Base-by-base conservation (phyloP, 1,140 invertebrate genomes). In the Drosophila athabasca region DNA sequence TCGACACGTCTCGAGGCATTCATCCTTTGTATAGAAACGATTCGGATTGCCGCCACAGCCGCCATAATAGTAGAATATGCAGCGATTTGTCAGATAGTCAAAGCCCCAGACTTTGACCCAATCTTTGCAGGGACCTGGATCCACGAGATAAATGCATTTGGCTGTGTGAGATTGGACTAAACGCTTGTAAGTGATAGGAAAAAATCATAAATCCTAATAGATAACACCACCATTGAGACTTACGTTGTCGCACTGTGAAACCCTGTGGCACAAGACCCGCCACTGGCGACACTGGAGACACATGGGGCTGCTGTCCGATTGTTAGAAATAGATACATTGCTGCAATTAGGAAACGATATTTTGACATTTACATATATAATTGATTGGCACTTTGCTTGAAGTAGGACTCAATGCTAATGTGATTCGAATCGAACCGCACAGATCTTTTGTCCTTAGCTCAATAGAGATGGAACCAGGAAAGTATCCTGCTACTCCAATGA, bases 11-110 rank as follows among this genome's bases (percentile, higher is more conserved):
- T 43, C 5, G 17, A 83, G 26, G 51, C 80, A 83, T 9, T 83
- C 81, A 0, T 51, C 26, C 24, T 79, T 64, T 0, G 66, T 68
- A 7, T 55, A 59, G 11, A 83, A 83, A 0, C 79, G 71, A 65
- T 83, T 83, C 0, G 79, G 79, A 72, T 83, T 83, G 1, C 79
- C 79, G 2, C 79, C 79, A 49, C 79, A 83, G n/a, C 80, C 80
- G 3, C 76, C 76, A 11, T 83, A 83, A 17, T 49, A 58, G 41
- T 44, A 83, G 48, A 76, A 70, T 2, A 84, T 83, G 45, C 80
- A 83, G 0, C 80, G 76, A 68, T 83, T 83, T 4, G 62, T 83
- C 1, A 72, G 1, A 6, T 84, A 83, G 43, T 83, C 80, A 24
- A 62, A 83, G 26, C 80, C 80, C 57, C 73, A 83, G 15, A 83